A percentile compares a stretch with the other conserved stretches of the same genome.
These are phyloP conservation scores for Macrochelys suwanniensis DNA, from an alignment of 2,797 vertebrate genomes.

Conservation along the genomic window DNA sequence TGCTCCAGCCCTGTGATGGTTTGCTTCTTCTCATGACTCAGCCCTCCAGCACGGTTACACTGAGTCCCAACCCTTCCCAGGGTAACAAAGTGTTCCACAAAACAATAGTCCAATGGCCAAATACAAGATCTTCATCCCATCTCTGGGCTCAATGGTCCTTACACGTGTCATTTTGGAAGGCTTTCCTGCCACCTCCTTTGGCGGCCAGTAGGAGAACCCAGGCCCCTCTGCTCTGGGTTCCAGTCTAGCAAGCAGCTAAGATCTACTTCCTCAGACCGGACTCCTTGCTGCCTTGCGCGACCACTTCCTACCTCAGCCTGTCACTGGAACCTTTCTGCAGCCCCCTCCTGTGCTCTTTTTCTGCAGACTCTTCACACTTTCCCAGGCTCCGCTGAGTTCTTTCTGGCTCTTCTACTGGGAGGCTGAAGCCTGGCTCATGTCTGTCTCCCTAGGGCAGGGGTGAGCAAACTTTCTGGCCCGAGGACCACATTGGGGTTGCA, in stretches of 20 bases:
- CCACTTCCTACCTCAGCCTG: neutral
- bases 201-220: neutral
- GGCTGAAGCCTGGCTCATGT: neutral
- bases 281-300: neutral
- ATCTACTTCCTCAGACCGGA: neutral
- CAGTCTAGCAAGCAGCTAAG: neutral
- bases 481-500: too few relatives aligned
- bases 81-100: neutral
- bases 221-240: neutral
- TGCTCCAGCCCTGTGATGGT: neutral
- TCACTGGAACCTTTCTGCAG: neutral
- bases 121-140: neutral
- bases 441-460: neutral
- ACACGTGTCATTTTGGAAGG: neutral
- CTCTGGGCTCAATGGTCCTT: neutral
- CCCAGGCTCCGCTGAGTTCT: neutral
- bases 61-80: neutral
- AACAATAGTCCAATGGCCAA: neutral
- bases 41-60: neutral
- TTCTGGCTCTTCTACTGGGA: neutral
- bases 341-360: neutral
- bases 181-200: neutral
- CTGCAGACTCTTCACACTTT: neutral
- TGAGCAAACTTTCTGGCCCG: too few relatives aligned
- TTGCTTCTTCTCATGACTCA: neutral